Percentiles rank a stretch among this genome's conserved stretches.
phyloP scores from a whole-genome alignment of 1,140 invertebrate genomes.

The Drosophila ogumai region DNA sequence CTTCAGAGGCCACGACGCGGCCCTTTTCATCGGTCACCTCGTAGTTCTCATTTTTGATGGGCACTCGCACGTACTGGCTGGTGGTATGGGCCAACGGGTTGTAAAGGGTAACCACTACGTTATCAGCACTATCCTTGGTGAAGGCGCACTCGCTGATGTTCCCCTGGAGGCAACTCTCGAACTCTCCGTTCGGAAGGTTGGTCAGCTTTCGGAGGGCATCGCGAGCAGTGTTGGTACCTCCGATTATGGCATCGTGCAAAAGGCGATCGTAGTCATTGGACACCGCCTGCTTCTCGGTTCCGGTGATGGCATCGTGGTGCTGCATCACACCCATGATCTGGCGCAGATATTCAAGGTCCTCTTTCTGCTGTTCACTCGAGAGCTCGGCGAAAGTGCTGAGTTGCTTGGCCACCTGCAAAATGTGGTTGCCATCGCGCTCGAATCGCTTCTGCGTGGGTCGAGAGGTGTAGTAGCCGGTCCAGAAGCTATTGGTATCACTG shows the following conservation, averaged over 20 bases:
- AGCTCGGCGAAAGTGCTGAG: slow-evolving; percentile 84
- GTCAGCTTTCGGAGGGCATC: slow-evolving; percentile 66
- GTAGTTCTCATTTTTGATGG: slow-evolving; percentile 88
- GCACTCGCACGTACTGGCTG: slow-evolving; percentile 89
- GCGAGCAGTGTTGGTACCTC: slow-evolving; percentile 42
- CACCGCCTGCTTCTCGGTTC: slow-evolving; percentile 96
- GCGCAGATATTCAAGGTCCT: slow-evolving; percentile 80
- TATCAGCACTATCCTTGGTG: slow-evolving; percentile 85
- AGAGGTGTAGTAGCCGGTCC: slow-evolving; percentile 98
- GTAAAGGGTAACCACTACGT: slow-evolving; percentile 90
- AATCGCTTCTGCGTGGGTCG: slow-evolving; percentile 93
- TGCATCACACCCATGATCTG: slow-evolving; percentile 94
- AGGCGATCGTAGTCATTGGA: slow-evolving; percentile 92
- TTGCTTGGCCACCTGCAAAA: slow-evolving; percentile 90
- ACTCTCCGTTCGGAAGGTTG: slow-evolving; percentile 85
- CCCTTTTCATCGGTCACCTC: slow-evolving; percentile 87
- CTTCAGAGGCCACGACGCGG: slow-evolving; percentile 84
- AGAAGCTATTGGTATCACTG: slow-evolving; percentile 92
- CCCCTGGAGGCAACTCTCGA: slow-evolving; percentile 87
- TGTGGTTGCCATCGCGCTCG: slow-evolving; percentile 92
- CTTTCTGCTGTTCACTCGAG: slow-evolving; percentile 37
- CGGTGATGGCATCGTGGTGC: slow-evolving; percentile 95
- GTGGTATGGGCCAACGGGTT: slow-evolving; percentile 92
- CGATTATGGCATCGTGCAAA: slow-evolving; percentile 58
- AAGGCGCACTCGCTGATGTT: slow-evolving; percentile 88